Conservation (phyloP, 2,888 invertebrate species). For the Psococerastis gibbosa region DNA sequence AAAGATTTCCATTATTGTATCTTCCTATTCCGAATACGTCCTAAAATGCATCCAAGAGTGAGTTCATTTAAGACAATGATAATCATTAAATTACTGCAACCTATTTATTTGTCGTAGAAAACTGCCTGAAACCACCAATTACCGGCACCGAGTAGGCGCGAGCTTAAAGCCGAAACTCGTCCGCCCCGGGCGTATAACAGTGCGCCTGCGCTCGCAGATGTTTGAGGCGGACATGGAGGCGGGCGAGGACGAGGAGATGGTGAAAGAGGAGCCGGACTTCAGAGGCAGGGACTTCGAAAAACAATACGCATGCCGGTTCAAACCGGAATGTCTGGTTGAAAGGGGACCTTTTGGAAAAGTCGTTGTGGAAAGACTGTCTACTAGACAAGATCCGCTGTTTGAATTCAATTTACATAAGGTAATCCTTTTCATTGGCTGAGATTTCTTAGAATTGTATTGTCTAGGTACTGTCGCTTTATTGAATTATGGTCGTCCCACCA, state of each 20-base stretch:
- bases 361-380: slow-evolving; percentile 18
- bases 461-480: no score
- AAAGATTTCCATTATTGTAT: no score
- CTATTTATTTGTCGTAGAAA: slow-evolving; percentile 5
- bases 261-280: slow-evolving; percentile 21
- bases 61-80: no score
- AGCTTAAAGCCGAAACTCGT: slow-evolving; percentile 20
- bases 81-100: no score
- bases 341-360: slow-evolving; percentile 22
- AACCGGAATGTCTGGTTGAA: slow-evolving; percentile 17
- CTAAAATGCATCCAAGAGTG: no score
- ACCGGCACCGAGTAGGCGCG: slow-evolving; percentile 18
- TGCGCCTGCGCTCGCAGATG: slow-evolving; percentile 19
- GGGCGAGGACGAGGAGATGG: slow-evolving; percentile 20
- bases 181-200: slow-evolving; percentile 18
- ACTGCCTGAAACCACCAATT: slow-evolving; percentile 16
- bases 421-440: no score
- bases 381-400: slow-evolving; percentile 18
- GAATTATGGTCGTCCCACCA: no score
- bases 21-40: no score
- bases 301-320: slow-evolving; percentile 22
- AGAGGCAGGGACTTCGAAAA: slow-evolving; percentile 21
- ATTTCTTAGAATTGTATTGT: no score
- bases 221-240: slow-evolving; percentile 21
- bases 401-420: slow-evolving; percentile 21